phyloP scores from a whole-genome alignment of 2,888 invertebrate genomes.

The Dynastes maya region DNA sequence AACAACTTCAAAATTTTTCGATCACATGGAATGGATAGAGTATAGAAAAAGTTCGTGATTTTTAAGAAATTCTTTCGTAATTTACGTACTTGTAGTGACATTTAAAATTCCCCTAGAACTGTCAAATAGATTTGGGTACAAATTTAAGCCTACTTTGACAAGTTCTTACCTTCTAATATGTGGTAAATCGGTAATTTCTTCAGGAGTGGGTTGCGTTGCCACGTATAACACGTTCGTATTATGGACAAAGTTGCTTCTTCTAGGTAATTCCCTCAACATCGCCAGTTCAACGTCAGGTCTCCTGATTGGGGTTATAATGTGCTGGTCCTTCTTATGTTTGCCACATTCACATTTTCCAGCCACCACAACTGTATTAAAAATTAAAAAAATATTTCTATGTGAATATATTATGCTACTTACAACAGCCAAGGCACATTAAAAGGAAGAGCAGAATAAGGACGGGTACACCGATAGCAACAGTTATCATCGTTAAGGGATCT shows the following conservation, averaged over 20 bases:
- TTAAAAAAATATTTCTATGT: not conserved
- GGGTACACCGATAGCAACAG: constrained; percentile 78
- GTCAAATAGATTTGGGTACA: not conserved
- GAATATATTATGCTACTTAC: constrained; percentile 67
- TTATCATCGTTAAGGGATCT: constrained; percentile 72
- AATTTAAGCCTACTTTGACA: too few relatives aligned
- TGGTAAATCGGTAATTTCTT: constrained; percentile 83
- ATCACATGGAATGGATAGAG: too few relatives aligned
- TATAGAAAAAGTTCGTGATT: too few relatives aligned
- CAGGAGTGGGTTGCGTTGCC: constrained; percentile 70
- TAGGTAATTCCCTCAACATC: constrained; percentile 87
- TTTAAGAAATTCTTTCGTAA: too few relatives aligned
- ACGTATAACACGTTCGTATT: constrained; percentile 90
- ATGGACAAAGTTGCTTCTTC: constrained; percentile 81
- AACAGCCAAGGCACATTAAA: constrained; percentile 70
- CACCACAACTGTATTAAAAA: constrained; percentile 33
- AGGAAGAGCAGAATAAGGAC: constrained; percentile 70
- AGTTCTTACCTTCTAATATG: constrained; percentile 79
- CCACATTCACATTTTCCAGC: constrained; percentile 67
- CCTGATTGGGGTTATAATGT: constrained; percentile 62
- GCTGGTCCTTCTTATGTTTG: constrained; percentile 80
- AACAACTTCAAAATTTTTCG: too few relatives aligned
- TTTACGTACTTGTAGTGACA: too few relatives aligned
- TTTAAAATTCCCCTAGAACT: not conserved
- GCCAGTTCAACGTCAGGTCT: constrained; percentile 88